Percentiles rank a stretch among this genome's conserved stretches.
Evolutionary conservation across 2,113 vertebrate species (phyloP).

Genomic region (Onychorhynchus coronatus): DNA sequence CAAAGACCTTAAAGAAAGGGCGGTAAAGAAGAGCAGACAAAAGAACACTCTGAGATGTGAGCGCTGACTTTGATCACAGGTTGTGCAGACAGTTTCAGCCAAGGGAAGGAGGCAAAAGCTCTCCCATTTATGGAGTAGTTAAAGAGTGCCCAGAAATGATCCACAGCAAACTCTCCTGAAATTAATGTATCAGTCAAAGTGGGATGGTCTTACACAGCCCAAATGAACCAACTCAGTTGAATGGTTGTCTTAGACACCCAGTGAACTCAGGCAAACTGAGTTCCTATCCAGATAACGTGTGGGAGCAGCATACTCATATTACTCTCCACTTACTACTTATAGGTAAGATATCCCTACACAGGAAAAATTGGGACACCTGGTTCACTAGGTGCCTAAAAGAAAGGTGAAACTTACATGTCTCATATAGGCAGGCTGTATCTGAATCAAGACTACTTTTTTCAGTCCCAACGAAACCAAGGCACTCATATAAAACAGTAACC

Average conservation of each 20-base stretch:
- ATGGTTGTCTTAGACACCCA: background rate
- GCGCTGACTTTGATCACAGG: fast-evolving
- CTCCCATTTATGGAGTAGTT: background rate
- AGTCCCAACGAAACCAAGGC: background rate
- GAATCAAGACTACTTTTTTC: background rate
- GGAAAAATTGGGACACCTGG: background rate
- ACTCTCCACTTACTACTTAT: background rate
- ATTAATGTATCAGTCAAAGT: background rate
- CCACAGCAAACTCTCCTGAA: background rate
- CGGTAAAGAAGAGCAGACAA: background rate
- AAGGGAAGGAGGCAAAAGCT: background rate
- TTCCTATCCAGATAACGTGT: background rate
- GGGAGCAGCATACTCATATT: background rate
- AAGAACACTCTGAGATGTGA: background rate
- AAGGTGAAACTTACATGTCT: background rate
- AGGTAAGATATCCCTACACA: background rate
- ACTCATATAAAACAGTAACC: background rate
- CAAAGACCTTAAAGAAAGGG: background rate
- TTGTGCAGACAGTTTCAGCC: background rate
- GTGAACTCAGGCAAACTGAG: background rate
- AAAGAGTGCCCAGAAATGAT: background rate
- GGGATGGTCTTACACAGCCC: background rate
- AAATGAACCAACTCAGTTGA: background rate
- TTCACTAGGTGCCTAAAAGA: background rate
- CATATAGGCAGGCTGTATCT: background rate